phyloP scores from a whole-genome alignment of 2,797 vertebrate species.

The Gila robusta region DNA sequence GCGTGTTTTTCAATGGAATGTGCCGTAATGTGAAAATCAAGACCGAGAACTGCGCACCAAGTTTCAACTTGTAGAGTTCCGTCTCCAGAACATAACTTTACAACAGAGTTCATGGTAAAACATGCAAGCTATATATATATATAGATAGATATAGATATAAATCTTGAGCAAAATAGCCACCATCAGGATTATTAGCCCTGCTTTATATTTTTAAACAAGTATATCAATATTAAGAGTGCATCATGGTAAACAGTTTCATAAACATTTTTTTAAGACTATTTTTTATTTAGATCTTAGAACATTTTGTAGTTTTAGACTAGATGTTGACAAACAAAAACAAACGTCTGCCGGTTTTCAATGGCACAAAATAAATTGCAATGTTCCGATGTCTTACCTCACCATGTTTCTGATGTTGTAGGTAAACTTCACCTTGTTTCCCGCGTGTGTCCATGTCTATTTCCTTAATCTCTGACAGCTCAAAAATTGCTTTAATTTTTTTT shows the following conservation, averaged over 20 bases:
- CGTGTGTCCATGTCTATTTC: conserved; percentile 69
- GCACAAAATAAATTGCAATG: neutral
- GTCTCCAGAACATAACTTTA: conserved; percentile 30
- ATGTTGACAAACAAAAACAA: neutral
- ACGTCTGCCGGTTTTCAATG: neutral
- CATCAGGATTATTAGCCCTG: neutral
- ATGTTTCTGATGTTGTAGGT: conserved; percentile 74
- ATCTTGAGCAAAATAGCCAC: neutral
- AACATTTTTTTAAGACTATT: neutral
- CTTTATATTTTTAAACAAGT: neutral
- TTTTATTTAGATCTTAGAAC: neutral
- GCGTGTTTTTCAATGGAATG: conserved; percentile 38
- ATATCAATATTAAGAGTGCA: neutral
- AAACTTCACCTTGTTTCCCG: conserved; percentile 76
- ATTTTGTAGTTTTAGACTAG: neutral
- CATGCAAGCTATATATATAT: neutral
- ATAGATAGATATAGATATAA: too few species aligned
- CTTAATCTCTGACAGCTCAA: neutral
- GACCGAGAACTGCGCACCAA: conserved; percentile 27
- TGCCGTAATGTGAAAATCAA: conserved; percentile 36
- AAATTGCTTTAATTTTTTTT: neutral
- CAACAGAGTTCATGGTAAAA: conserved; percentile 4
- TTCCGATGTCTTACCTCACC: conserved; percentile 75
- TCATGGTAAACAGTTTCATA: neutral
- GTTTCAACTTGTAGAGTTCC: conserved; percentile 54